A percentile compares a stretch with the other conserved stretches of the same genome.
Evolutionary conservation across 2,888 invertebrate genomes (phyloP).

Genomic region (Campopleginae sp.): DNA sequence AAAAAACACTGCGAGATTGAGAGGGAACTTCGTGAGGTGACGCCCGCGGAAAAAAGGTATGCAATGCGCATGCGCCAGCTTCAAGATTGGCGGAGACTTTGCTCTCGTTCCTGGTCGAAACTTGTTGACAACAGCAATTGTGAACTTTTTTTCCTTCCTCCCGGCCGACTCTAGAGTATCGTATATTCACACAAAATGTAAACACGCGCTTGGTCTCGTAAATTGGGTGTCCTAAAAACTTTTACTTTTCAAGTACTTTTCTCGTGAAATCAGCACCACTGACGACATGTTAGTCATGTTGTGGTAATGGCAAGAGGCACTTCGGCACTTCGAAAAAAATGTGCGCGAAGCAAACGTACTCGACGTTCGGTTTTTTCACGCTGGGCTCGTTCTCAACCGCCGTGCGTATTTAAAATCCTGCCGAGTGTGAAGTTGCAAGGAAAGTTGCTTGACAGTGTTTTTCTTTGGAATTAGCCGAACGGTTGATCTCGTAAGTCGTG

Average conservation of each 20-base stretch:
- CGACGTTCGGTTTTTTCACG: not conserved
- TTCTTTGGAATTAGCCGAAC: not conserved
- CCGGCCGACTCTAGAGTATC: constrained; percentile 66
- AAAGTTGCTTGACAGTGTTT: not conserved
- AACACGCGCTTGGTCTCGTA: not conserved
- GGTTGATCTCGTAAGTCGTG: not conserved
- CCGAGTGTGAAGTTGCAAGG: not conserved
- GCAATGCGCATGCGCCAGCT: not conserved
- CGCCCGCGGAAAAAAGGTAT: not conserved
- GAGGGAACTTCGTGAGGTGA: constrained; percentile 1
- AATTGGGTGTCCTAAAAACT: not conserved
- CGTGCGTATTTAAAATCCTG: not conserved
- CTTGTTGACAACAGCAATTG: constrained; percentile 82
- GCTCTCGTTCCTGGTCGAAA: constrained; percentile 69
- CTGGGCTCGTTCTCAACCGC: not conserved
- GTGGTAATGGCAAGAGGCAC: not conserved
- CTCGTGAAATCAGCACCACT: not conserved
- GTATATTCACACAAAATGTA: constrained; percentile 13
- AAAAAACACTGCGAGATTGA: constrained; percentile 13
- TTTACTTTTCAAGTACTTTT: not conserved
- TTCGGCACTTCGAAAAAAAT: not conserved
- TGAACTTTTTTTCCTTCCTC: constrained; percentile 74
- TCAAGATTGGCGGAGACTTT: constrained; percentile 36
- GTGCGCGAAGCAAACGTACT: not conserved
- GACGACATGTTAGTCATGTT: not conserved